Percentiles rank a stretch among this genome's conserved stretches.
These are phyloP conservation scores for Grantiella picta DNA, from an alignment of 2,113 vertebrate species.

Conservation along the genomic window DNA sequence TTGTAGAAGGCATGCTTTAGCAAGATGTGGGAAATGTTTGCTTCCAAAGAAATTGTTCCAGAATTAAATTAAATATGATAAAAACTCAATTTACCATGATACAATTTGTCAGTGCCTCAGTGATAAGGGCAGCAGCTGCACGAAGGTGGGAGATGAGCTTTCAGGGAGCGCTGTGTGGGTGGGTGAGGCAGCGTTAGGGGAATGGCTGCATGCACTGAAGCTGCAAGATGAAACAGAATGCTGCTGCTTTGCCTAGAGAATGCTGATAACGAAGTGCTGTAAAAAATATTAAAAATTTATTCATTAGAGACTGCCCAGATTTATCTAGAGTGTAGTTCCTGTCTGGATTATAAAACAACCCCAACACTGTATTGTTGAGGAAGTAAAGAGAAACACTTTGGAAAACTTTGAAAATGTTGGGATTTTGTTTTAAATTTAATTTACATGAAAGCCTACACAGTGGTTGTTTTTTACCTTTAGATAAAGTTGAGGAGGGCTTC, in stretches of 20 bases:
- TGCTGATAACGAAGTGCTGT: background rate
- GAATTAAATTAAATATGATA: constrained; percentile 35
- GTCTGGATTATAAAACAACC: background rate
- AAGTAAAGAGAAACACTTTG: background rate
- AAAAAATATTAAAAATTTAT: background rate
- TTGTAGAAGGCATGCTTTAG: background rate
- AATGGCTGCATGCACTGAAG: background rate
- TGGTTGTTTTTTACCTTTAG: background rate
- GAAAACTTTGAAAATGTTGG: background rate
- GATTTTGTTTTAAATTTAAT: background rate
- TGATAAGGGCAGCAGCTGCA: background rate
- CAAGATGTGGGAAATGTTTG: background rate
- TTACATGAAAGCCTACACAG: background rate
- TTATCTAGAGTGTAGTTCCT: background rate
- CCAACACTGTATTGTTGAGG: background rate
- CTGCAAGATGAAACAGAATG: background rate
- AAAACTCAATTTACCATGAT: constrained; percentile 2
- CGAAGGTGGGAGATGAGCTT: background rate
- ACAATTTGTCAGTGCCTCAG: background rate
- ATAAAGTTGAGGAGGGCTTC: background rate
- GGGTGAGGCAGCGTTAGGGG: background rate
- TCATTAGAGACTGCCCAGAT: background rate
- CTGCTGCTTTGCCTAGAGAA: background rate
- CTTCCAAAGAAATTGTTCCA: background rate
- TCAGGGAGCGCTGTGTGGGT: background rate